Evolutionary conservation across 2,113 vertebrate species (phyloP).

Genomic region (Hippocampus comes): DNA sequence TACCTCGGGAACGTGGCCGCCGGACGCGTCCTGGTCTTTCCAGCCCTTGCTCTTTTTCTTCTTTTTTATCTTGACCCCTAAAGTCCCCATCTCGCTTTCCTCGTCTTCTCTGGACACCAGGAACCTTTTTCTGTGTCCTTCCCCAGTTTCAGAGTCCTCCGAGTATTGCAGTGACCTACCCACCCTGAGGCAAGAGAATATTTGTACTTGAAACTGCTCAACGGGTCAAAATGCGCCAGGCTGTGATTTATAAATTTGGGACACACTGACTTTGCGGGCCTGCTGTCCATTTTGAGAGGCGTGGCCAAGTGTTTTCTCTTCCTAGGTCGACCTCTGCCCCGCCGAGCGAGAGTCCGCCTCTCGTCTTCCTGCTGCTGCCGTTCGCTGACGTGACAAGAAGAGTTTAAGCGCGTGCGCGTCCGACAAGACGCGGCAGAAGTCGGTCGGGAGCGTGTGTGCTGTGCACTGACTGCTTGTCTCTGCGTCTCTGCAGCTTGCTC

Average conservation of each 20-base stretch:
- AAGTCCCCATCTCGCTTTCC: conserved; percentile 65
- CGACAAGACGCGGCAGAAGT: conserved; percentile 31
- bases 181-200: conserved; percentile 67
- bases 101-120: conserved; percentile 78
- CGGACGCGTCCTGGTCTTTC: conserved; percentile 78
- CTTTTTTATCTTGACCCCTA: conserved; percentile 71
- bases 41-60: conserved; percentile 81
- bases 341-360: conserved; percentile 84
- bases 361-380: conserved; percentile 82
- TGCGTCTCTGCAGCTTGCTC: conserved; percentile 85
- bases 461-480: conserved; percentile 85
- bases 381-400: conserved; percentile 45
- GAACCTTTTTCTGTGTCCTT: conserved; percentile 82
- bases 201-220: neutral
- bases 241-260: neutral
- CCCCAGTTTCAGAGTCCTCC: conserved; percentile 86
- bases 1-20: conserved; percentile 84
- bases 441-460: neutral
- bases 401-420: conserved; percentile 49
- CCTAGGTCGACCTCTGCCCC: conserved; percentile 91
- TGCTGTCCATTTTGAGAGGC: conserved; percentile 83
- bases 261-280: conserved; percentile 84
- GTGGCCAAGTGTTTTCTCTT: conserved; percentile 89
- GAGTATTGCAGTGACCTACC: conserved; percentile 82
- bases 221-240: too few relatives aligned